A percentile compares a stretch with the other conserved stretches of the same genome.
phyloP scores from a whole-genome alignment of 2,888 invertebrate species.

The Rhamphomyia laevipes region DNA sequence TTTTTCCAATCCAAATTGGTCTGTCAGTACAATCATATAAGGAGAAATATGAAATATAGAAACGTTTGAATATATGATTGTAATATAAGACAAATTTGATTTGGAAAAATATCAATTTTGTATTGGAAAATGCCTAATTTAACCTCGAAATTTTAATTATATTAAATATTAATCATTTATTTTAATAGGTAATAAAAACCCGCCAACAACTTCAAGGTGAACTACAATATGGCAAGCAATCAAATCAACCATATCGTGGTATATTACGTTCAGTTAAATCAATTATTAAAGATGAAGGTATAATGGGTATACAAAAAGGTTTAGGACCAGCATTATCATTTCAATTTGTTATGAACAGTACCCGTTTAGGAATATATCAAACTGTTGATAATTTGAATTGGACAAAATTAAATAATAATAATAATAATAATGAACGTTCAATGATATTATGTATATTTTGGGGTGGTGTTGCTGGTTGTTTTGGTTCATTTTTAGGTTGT shows the following conservation, averaged over 20 bases:
- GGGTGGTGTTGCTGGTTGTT: constrained; percentile 46
- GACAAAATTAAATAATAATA: constrained; percentile 27
- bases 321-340: constrained; percentile 74
- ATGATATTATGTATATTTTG: constrained; percentile 19
- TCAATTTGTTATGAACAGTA: constrained; percentile 44
- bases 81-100: too few relatives aligned
- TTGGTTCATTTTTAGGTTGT: constrained; percentile 58
- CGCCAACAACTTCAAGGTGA: constrained; percentile 82
- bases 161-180: background rate
- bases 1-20: too few relatives aligned
- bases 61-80: too few relatives aligned
- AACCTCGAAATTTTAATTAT: too few relatives aligned
- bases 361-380: constrained; percentile 52
- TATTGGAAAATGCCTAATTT: too few relatives aligned
- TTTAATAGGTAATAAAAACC: constrained; percentile 50
- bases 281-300: constrained; percentile 64
- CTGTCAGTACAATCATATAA: too few relatives aligned
- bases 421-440: constrained; percentile 12
- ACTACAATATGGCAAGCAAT: constrained; percentile 46
- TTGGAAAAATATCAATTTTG: too few relatives aligned
- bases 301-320: constrained; percentile 63
- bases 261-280: constrained; percentile 69
- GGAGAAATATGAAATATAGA: too few relatives aligned
- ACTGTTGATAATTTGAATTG: constrained; percentile 47
- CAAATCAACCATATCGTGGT: constrained; percentile 47